Evolutionary conservation across 2,888 invertebrate genomes (phyloP), one percentile per base, ranked within the genome.

Genomic region (Dysmachus trigonus): DNA sequence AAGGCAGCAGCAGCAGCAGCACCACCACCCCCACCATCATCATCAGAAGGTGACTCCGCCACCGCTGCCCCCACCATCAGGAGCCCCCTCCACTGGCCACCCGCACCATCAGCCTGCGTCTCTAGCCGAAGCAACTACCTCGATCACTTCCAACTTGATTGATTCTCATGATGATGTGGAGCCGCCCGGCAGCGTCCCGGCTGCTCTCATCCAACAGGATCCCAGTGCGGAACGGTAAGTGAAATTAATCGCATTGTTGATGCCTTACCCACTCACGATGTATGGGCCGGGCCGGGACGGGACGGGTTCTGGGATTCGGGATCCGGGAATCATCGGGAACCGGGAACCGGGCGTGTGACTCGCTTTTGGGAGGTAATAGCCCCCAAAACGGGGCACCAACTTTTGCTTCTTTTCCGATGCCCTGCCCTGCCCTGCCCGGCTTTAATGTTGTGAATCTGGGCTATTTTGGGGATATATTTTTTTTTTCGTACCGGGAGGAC

Each of bases 121-220:
- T 33, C 51, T 74, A 85, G 53, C 15, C 38, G 62, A 76, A 73
- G 84, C 83, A 85, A 84, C 86, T 22, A 86, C 85, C 76, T 77
- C 76, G 33, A 83, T 82, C 31, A 73, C 81, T 30, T 84, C 89
- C 89, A 87, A 86, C 89, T 89, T 91, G 91, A 91, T 91, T 91
- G 91, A 91, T 91, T 91, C 91, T 89, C 90, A 89, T 87, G 92
- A 93, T 90, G 94, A 94, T 92, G 93, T 93, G 89, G 93, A 93
- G 90, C 93, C 93, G n/a, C n/a, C n/a, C n/a, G n/a, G n/a, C 79
- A 71, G 71, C 38, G 27, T 30, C 35, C 51, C 76, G n/a, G 51
- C 30, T 74, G 18, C 53, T 30, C 76, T 85, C 38, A 22, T 62
- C 90, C 86, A 10, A 10, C 38, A 81, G 71, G 81, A 85, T 85